Evolutionary conservation across 92 coral and sea anemone species (phyloP).

Genomic region (Palythoa caribaeorum): DNA sequence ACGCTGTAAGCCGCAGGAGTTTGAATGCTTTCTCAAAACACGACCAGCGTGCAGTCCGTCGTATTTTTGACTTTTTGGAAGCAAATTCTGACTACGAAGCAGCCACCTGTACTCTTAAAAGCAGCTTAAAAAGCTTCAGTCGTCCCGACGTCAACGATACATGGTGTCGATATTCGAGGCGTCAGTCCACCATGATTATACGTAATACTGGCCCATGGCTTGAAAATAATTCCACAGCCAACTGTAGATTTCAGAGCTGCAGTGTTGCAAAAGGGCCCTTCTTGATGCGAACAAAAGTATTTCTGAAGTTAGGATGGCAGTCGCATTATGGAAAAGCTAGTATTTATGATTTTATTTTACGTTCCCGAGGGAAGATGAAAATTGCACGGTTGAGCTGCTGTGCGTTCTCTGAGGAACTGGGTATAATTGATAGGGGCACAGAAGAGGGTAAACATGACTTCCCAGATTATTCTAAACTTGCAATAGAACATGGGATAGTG

Average conservation of each 20-base stretch:
- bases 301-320: constrained; percentile 37
- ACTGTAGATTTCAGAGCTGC: constrained; percentile 53
- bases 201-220: constrained; percentile 66
- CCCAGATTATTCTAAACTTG: constrained; percentile 68
- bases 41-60: constrained; percentile 9
- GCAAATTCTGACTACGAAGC: constrained; percentile 1
- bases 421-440: constrained; percentile 63
- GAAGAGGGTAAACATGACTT: constrained; percentile 55
- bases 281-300: constrained; percentile 58
- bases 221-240: constrained; percentile 3
- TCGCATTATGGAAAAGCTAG: constrained; percentile 56
- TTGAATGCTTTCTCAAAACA: background rate
- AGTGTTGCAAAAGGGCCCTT: constrained; percentile 65
- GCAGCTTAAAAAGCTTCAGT: background rate
- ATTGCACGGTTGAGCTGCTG: constrained; percentile 70
- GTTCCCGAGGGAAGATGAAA: constrained; percentile 66
- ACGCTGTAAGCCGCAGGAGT: background rate
- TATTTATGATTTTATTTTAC: constrained; percentile 70
- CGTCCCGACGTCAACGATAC: constrained; percentile 28
- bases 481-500: constrained; percentile 61
- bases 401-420: constrained; percentile 41
- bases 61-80: constrained; percentile 8
- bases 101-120: constrained; percentile 8
- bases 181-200: constrained; percentile 71
- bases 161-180: constrained; percentile 74